Conservation (phyloP, 2,113 vertebrate genomes). For the Dasyornis broadbenti region DNA sequence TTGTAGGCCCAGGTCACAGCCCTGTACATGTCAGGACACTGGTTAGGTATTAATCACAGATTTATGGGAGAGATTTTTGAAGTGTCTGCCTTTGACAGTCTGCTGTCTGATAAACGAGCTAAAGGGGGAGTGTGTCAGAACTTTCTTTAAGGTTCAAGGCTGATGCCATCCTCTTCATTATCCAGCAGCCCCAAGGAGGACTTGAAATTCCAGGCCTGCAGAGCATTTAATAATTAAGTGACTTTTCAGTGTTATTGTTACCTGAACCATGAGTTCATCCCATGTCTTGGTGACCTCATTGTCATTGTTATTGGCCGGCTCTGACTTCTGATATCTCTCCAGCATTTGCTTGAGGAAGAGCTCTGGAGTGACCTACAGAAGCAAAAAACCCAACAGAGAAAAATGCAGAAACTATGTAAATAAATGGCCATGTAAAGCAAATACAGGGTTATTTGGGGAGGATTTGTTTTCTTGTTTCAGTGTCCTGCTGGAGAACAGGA, state of each 20-base stretch:
- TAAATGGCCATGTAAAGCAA: background rate
- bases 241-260: slow-evolving; percentile 20
- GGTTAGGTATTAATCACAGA: background rate
- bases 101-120: background rate
- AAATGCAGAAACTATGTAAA: background rate
- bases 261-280: slow-evolving; percentile 77
- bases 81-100: background rate
- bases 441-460: background rate
- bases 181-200: background rate
- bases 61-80: background rate
- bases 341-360: slow-evolving; percentile 81
- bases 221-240: slow-evolving; percentile 5
- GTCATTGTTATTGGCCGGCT: slow-evolving; percentile 57
- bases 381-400: background rate
- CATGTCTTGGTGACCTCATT: slow-evolving; percentile 70
- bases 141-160: background rate
- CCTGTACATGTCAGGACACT: background rate
- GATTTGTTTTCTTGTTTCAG: background rate
- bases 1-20: background rate
- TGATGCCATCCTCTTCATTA: background rate
- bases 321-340: slow-evolving; percentile 67
- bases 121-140: background rate
- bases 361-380: slow-evolving; percentile 63
- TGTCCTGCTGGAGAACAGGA: background rate
- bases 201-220: slow-evolving; percentile 11